These are phyloP conservation scores for Cynocephalus volans DNA, from an alignment of 2,113 vertebrate species.

Conservation along the genomic window DNA sequence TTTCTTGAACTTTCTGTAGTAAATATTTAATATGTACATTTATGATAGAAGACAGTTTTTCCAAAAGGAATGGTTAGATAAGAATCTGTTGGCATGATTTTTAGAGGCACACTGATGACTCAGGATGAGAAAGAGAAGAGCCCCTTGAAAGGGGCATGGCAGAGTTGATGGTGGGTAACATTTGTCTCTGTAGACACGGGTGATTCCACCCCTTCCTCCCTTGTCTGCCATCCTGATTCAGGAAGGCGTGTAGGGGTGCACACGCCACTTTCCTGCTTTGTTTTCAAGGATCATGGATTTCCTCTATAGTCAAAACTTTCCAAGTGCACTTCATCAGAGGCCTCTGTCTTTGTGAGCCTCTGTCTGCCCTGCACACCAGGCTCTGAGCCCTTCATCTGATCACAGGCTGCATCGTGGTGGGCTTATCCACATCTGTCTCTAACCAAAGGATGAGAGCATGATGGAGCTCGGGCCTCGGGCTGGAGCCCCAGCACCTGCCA, in stretches of 20 bases:
- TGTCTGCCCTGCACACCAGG: neutral
- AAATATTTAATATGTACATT: neutral
- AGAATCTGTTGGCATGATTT: neutral
- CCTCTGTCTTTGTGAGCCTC: neutral
- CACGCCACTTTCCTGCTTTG: neutral
- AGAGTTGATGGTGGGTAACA: neutral
- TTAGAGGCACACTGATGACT: constrained; percentile 45
- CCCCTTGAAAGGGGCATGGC: neutral
- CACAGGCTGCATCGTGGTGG: fast-evolving
- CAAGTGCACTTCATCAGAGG: neutral
- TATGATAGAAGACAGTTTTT: neutral
- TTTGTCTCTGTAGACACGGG: constrained; percentile 66
- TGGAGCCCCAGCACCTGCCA: neutral
- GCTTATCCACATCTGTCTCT: neutral
- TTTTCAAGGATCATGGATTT: neutral
- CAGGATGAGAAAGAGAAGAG: constrained; percentile 38
- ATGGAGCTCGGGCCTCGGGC: too few species aligned
- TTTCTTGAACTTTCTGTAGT: neutral
- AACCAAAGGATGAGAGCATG: fast-evolving
- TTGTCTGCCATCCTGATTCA: neutral
- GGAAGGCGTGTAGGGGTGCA: neutral
- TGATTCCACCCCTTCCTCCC: neutral
- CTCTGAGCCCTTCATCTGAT: neutral
- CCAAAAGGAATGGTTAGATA: neutral
- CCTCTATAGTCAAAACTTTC: neutral